Conservation (phyloP, 2,113 vertebrate genomes). For the Elephas maximus region DNA sequence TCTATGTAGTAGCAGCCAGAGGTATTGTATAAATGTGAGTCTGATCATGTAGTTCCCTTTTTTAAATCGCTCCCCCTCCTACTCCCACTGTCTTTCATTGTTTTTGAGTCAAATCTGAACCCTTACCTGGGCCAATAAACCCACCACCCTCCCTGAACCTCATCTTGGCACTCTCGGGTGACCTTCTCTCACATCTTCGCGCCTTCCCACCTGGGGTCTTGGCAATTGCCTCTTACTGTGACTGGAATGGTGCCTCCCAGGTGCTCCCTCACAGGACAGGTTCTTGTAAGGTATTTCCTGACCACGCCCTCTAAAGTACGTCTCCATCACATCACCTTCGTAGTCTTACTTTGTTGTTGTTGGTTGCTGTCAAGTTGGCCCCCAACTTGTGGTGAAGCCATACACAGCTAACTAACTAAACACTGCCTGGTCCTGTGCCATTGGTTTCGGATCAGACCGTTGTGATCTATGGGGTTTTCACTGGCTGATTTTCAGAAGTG, state of each 20-base stretch:
- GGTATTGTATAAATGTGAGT: not conserved
- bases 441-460: no score
- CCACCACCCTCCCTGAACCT: not conserved
- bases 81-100: not conserved
- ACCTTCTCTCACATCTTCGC: not conserved
- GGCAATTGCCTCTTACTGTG: not conserved
- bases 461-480: no score
- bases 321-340: not conserved
- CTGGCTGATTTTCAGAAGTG: no score
- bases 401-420: no score
- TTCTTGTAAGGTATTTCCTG: not conserved
- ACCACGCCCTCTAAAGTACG: not conserved
- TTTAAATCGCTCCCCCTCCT: no score
- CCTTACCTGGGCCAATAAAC: not conserved
- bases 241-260: not conserved
- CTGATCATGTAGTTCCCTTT: not conserved
- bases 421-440: no score
- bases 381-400: no score
- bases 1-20: not conserved
- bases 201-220: not conserved
- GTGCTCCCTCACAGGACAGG: not conserved
- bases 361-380: no score
- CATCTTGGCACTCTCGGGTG: not conserved
- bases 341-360: not conserved
- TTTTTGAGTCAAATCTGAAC: not conserved